A percentile compares a stretch with the other conserved stretches of the same genome.
phyloP scores from a whole-genome alignment of 2,888 invertebrate genomes.

The Apamea anceps region DNA sequence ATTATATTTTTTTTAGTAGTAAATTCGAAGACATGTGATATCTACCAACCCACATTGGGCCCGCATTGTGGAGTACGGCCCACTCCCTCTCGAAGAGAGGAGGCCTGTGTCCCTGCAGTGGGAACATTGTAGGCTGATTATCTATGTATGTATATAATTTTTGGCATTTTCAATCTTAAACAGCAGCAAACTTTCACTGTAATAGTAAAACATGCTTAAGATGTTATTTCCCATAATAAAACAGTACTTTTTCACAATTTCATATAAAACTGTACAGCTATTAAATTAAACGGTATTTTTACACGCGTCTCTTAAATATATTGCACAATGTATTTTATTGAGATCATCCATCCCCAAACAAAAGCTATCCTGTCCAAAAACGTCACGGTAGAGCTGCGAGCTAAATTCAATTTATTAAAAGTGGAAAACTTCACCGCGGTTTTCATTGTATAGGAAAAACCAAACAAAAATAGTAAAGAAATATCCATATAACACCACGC shows the following conservation, averaged over 20 bases:
- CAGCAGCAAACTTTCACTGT: too few relatives aligned
- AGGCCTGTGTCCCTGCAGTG: too few relatives aligned
- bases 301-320: conserved; percentile 41
- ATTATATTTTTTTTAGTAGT: too few relatives aligned
- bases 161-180: too few relatives aligned
- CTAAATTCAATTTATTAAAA: conserved; percentile 57
- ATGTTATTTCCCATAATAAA: too few relatives aligned
- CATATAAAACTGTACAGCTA: conserved; percentile 1
- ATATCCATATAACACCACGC: not conserved
- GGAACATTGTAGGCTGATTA: too few relatives aligned
- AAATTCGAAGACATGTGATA: too few relatives aligned
- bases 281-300: conserved; percentile 33
- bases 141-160: too few relatives aligned
- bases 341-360: conserved; percentile 51
- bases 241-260: not conserved
- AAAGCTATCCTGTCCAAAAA: conserved; percentile 48
- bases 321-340: conserved; percentile 45
- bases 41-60: too few relatives aligned
- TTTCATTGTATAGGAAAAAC: conserved; percentile 25
- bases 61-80: too few relatives aligned
- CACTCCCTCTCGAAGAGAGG: too few relatives aligned
- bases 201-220: too few relatives aligned
- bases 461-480: conserved; percentile 14
- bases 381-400: conserved; percentile 38
- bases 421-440: conserved; percentile 30